These are phyloP conservation scores for Chalcosyrphus nemorum DNA, from an alignment of 2,888 invertebrate genomes.

Conservation along the genomic window DNA sequence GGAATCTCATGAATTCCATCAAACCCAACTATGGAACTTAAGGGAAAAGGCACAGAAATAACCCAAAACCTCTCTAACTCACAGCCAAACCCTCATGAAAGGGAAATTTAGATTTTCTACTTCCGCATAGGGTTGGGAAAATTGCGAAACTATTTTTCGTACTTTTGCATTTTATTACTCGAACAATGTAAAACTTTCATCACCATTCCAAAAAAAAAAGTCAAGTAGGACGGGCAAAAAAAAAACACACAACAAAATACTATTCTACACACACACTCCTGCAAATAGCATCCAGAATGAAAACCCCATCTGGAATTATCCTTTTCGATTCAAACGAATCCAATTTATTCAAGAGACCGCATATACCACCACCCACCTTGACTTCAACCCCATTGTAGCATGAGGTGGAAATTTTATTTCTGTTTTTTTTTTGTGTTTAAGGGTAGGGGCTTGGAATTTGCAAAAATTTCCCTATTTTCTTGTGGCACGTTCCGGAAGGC, in stretches of 20 bases:
- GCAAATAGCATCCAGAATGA: slow-evolving; percentile 23
- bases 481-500: slow-evolving; percentile 71
- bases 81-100: slow-evolving; percentile 33
- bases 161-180: slow-evolving; percentile 64
- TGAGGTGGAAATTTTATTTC: slow-evolving; percentile 33
- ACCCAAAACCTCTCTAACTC: not conserved
- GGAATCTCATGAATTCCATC: slow-evolving; percentile 32
- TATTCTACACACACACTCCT: slow-evolving; percentile 4
- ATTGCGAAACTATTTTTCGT: slow-evolving; percentile 69
- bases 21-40: not conserved
- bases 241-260: slow-evolving; percentile 1
- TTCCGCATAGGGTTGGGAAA: slow-evolving; percentile 51
- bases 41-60: not conserved
- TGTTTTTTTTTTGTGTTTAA: slow-evolving; percentile 13
- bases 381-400: not conserved
- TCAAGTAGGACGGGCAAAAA: not conserved
- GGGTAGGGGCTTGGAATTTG: slow-evolving; percentile 54
- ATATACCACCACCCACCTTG: slow-evolving; percentile 47
- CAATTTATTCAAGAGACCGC: slow-evolving; percentile 70
- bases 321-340: slow-evolving; percentile 72
- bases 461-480: slow-evolving; percentile 68
- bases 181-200: slow-evolving; percentile 71
- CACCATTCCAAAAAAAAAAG: slow-evolving; percentile 53
- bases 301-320: slow-evolving; percentile 72
- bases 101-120: slow-evolving; percentile 53